phyloP scores from a whole-genome alignment of 2,113 vertebrate genomes.

The Amazona guildingii region DNA sequence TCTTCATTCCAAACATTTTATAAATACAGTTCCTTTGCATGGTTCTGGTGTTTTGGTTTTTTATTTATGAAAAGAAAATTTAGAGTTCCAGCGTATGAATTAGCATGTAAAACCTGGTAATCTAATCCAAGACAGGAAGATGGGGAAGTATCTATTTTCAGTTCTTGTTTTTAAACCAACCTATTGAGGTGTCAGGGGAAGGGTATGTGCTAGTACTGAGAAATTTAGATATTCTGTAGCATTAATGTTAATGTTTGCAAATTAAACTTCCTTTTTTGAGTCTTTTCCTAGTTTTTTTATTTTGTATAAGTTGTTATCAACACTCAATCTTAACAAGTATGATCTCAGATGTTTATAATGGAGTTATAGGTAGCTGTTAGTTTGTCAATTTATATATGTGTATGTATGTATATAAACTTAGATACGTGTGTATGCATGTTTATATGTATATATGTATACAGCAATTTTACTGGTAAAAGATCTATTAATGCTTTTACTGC shows the following conservation, averaged over 20 bases:
- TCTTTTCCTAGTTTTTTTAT: background rate
- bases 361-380: background rate
- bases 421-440: background rate
- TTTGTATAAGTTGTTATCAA: constrained; percentile 2
- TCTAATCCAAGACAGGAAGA: background rate
- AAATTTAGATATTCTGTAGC: background rate
- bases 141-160: background rate
- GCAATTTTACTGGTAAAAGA: background rate
- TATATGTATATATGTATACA: background rate
- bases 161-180: background rate
- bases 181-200: background rate
- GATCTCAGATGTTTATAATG: background rate
- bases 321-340: background rate
- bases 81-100: background rate
- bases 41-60: background rate
- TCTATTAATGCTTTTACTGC: background rate
- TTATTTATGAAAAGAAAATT: constrained; percentile 8
- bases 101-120: background rate
- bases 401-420: background rate
- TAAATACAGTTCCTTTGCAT: constrained; percentile 54
- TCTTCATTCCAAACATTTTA: background rate
- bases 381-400: background rate
- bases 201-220: background rate
- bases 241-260: background rate
- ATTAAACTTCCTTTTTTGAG: background rate